Evolutionary conservation across 2,797 vertebrate genomes (phyloP).

Genomic region (Buphagus erythrorhynchus): DNA sequence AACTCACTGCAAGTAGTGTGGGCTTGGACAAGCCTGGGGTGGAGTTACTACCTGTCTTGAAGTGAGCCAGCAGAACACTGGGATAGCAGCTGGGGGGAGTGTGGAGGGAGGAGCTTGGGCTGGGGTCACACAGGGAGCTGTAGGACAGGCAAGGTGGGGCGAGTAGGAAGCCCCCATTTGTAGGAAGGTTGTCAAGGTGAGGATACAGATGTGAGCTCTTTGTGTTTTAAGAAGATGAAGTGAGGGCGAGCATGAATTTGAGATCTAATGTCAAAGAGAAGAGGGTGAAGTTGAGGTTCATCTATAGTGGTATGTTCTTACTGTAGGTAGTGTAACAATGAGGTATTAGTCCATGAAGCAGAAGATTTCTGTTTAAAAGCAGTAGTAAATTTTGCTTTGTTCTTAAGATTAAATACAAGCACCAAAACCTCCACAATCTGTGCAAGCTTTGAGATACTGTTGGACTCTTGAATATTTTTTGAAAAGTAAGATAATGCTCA

Average conservation of each 20-base stretch:
- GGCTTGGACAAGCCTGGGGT: background rate
- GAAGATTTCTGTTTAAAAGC: background rate
- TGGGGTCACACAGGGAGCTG: background rate
- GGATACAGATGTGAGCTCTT: background rate
- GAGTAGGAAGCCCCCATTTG: background rate
- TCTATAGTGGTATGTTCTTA: background rate
- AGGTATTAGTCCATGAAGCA: background rate
- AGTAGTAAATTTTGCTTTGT: background rate
- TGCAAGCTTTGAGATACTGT: background rate
- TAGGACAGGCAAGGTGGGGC: background rate
- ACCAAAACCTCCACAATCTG: background rate
- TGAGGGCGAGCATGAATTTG: background rate
- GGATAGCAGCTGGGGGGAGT: fast-evolving
- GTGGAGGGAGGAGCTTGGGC: background rate
- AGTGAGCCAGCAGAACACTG: background rate
- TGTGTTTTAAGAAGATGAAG: background rate
- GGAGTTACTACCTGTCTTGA: background rate
- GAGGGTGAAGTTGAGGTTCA: background rate
- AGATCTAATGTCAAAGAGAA: background rate
- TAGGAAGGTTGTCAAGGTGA: background rate
- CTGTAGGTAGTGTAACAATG: background rate
- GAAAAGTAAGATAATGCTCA: background rate
- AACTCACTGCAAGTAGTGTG: background rate
- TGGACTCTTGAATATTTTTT: background rate
- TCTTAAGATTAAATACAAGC: background rate